A percentile compares a stretch with the other conserved stretches of the same genome.
Conservation (phyloP, 1,140 invertebrate genomes). For the Nephotettix cincticeps region DNA sequence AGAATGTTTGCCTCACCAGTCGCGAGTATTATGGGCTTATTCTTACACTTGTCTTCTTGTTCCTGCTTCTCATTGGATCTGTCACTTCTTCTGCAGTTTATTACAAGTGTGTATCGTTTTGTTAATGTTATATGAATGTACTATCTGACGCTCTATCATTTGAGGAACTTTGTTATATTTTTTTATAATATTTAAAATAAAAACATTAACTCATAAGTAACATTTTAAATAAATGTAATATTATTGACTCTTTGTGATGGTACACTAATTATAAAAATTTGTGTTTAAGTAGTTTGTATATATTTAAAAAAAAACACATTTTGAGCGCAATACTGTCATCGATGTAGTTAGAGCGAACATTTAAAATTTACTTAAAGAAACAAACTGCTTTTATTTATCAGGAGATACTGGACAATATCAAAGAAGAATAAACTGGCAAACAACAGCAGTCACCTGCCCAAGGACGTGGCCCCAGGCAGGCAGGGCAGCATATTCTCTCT, state of each 20-base stretch:
- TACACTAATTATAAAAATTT: too few relatives aligned
- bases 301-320: too few relatives aligned
- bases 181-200: too few relatives aligned
- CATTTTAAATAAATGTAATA: too few relatives aligned
- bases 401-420: constrained; percentile 67
- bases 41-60: constrained; percentile 65
- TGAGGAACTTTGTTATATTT: too few relatives aligned
- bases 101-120: constrained; percentile 66
- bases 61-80: constrained; percentile 64
- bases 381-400: constrained; percentile 38
- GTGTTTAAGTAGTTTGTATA: too few relatives aligned
- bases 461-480: background rate
- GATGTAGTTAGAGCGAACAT: background rate
- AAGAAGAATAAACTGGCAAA: constrained; percentile 57
- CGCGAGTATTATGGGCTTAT: constrained; percentile 76
- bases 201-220: too few relatives aligned
- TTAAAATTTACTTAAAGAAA: background rate
- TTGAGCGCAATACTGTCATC: too few relatives aligned
- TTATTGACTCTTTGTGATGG: too few relatives aligned
- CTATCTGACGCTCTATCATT: too few relatives aligned
- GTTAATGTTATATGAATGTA: too few relatives aligned
- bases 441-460: constrained; percentile 31
- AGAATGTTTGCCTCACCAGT: constrained; percentile 68
- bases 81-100: constrained; percentile 63
- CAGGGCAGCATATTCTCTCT: constrained; percentile 39